phyloP scores from a whole-genome alignment of 2,113 vertebrate species.

The Sitta europaea region DNA sequence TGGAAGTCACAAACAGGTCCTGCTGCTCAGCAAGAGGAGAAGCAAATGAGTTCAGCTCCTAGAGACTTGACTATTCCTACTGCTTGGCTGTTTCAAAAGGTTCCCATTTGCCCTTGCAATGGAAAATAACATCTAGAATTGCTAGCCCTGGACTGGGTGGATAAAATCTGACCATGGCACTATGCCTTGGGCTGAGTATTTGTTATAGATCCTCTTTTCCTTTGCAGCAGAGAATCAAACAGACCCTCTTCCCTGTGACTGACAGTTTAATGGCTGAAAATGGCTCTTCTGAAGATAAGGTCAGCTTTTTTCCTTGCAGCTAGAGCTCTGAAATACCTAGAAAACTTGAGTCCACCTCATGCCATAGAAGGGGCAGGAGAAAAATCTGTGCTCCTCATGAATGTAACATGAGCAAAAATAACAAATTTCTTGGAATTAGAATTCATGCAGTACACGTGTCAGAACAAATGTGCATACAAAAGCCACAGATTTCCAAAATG shows the following conservation, averaged over 20 bases:
- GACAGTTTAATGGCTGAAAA: background rate
- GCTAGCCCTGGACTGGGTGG: background rate
- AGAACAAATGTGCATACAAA: accelerated
- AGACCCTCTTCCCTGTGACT: background rate
- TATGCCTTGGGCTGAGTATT: background rate
- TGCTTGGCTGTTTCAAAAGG: background rate
- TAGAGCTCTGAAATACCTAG: background rate
- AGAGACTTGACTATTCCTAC: background rate
- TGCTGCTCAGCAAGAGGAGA: background rate
- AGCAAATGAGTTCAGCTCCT: background rate
- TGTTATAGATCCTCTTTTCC: background rate
- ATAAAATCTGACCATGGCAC: background rate
- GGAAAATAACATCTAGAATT: background rate
- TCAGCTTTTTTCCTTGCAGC: background rate
- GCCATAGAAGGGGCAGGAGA: background rate
- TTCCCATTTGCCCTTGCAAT: background rate
- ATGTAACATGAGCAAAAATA: background rate
- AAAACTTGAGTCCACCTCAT: background rate
- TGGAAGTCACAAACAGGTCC: background rate
- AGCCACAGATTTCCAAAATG: background rate
- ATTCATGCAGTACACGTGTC: accelerated
- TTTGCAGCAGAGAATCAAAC: background rate
- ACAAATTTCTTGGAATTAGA: background rate
- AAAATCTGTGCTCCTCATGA: accelerated
- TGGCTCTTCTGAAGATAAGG: background rate